A percentile compares a stretch with the other conserved stretches of the same genome.
Evolutionary conservation across 2,113 vertebrate genomes (phyloP).

Genomic region (Apus apus): DNA sequence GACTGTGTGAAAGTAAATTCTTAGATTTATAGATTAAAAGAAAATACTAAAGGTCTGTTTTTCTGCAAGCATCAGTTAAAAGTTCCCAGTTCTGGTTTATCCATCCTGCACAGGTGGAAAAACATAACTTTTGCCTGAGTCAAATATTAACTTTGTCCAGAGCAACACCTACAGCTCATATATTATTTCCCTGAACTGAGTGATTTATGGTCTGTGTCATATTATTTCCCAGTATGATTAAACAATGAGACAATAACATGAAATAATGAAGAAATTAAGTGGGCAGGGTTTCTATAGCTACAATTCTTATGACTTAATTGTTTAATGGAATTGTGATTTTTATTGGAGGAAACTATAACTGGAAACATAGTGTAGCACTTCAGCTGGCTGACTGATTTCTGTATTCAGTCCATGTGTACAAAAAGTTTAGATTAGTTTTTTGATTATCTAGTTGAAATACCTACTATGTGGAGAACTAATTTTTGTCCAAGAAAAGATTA

Average conservation of each 20-base stretch:
- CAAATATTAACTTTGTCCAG: not conserved
- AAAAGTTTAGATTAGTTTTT: slow-evolving; percentile 18
- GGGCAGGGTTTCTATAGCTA: not conserved
- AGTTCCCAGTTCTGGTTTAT: not conserved
- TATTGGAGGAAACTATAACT: not conserved
- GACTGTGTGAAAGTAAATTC: not conserved
- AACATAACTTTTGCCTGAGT: not conserved
- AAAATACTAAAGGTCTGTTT: not conserved
- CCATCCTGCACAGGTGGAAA: not conserved
- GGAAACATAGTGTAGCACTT: not conserved
- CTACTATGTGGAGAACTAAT: not conserved
- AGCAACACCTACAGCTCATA: not conserved
- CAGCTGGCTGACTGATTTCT: not conserved
- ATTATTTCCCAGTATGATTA: not conserved
- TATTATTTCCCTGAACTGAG: not conserved
- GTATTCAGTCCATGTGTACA: not conserved
- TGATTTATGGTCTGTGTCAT: not conserved
- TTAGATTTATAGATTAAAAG: not conserved
- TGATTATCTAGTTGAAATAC: not conserved
- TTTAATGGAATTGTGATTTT: not conserved
- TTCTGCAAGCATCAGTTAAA: not conserved
- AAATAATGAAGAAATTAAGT: not conserved
- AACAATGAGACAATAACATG: not conserved
- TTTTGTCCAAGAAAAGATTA: slow-evolving; percentile 6
- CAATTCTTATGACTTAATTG: not conserved